Conservation (phyloP, 2,797 vertebrate genomes). For the Nasua narica region DNA sequence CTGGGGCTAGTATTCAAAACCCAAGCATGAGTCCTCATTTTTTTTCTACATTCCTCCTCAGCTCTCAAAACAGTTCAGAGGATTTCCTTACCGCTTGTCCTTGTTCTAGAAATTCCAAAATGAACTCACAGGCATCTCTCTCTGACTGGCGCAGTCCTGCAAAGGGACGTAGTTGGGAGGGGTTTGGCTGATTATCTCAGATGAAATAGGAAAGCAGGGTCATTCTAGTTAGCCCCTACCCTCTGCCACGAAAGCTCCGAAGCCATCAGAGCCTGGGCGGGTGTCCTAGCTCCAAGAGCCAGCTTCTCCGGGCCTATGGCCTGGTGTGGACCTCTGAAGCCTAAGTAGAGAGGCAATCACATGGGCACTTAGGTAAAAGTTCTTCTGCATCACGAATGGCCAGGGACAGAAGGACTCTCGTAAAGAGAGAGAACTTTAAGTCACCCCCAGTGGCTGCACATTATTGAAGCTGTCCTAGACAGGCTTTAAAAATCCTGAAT, state of each 20-base stretch:
- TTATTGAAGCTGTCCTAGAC: neutral
- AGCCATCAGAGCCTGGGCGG: neutral
- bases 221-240: rapidly evolving
- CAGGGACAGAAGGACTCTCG: neutral
- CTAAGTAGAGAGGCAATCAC: neutral
- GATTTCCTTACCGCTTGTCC: conserved; percentile 46
- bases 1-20: neutral
- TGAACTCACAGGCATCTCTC: conserved; percentile 39
- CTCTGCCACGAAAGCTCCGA: neutral
- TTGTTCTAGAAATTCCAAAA: conserved; percentile 16
- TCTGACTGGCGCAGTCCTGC: conserved; percentile 63
- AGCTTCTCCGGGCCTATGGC: neutral
- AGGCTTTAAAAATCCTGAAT: neutral
- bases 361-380: neutral
- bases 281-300: neutral
- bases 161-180: neutral
- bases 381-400: neutral
- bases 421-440: neutral
- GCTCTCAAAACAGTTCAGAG: neutral
- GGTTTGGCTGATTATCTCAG: neutral
- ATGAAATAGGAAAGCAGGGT: neutral
- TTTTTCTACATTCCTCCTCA: neutral
- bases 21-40: neutral
- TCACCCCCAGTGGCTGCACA: neutral
- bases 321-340: neutral